phyloP scores from a whole-genome alignment of 2,113 vertebrate genomes.

The Dromiciops gliroides region DNA sequence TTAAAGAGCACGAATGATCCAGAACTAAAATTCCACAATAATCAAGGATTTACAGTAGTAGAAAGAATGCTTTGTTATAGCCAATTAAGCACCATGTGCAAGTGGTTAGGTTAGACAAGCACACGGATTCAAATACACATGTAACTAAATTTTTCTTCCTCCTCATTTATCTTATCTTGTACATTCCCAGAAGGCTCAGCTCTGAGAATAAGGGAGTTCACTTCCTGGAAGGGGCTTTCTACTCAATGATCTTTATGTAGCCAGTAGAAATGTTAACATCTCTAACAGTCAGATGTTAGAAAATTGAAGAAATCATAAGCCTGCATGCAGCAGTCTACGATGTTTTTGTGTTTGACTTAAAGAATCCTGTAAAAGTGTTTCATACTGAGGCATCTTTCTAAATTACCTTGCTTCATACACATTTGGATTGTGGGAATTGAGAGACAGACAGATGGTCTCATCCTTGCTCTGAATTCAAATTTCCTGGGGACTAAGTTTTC shows the following conservation, averaged over 20 bases:
- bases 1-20: not conserved
- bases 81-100: conserved; percentile 13
- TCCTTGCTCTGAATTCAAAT: not conserved
- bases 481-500: not conserved
- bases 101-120: conserved; percentile 48
- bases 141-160: not conserved
- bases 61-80: conserved; percentile 22
- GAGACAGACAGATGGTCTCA: not conserved
- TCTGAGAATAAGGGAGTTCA: conserved; percentile 68
- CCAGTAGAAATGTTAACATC: conserved; percentile 8
- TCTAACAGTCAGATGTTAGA: conserved; percentile 18
- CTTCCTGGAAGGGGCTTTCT: conserved; percentile 61
- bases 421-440: not conserved
- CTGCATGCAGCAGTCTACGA: not conserved
- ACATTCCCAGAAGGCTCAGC: conserved; percentile 49
- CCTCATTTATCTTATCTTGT: conserved; percentile 68
- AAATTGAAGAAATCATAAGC: conserved; percentile 37
- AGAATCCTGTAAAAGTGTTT: too few relatives aligned
- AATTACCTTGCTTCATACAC: not conserved
- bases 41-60: not conserved
- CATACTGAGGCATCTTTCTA: too few relatives aligned
- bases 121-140: conserved; percentile 43
- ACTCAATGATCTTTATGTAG: conserved; percentile 53
- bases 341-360: too few relatives aligned
- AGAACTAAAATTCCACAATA: conserved; percentile 41